These are phyloP conservation scores for Gnathonemus longibarbis DNA, from an alignment of 2,113 vertebrate genomes.

Conservation along the genomic window DNA sequence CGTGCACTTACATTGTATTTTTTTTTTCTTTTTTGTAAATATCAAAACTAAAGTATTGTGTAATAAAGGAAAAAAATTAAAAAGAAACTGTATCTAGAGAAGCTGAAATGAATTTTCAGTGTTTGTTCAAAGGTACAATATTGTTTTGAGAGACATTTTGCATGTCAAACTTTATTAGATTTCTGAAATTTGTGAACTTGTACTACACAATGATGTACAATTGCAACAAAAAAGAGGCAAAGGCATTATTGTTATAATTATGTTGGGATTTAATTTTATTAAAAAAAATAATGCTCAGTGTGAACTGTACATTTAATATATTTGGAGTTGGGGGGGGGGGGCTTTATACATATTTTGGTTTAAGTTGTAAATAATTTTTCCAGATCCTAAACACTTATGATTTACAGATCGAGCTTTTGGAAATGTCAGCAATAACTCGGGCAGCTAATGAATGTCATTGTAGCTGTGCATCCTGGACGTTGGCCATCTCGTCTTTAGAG, in stretches of 20 bases:
- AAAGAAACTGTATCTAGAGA: slow-evolving; percentile 44
- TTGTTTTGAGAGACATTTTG: slow-evolving; percentile 94
- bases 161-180: slow-evolving; percentile 93
- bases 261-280: slow-evolving; percentile 98
- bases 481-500: slow-evolving; percentile 61
- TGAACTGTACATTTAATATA: slow-evolving; percentile 99
- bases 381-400: slow-evolving; percentile 89
- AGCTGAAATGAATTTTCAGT: slow-evolving; percentile 88
- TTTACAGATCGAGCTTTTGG: slow-evolving; percentile 86
- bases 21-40: slow-evolving; percentile 92
- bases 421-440: slow-evolving; percentile 98
- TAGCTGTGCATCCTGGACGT: slow-evolving; percentile 85
- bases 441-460: slow-evolving; percentile 99
- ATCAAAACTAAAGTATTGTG: slow-evolving; percentile 82
- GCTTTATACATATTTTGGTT: slow-evolving; percentile 89
- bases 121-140: slow-evolving; percentile 93
- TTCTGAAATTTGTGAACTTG: slow-evolving; percentile 86
- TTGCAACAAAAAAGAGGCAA: slow-evolving; percentile 62
- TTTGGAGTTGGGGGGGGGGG: slow-evolving; percentile 85
- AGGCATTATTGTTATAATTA: slow-evolving; percentile 97
- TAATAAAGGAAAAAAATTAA: slow-evolving; percentile 67
- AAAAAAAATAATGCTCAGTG: slow-evolving; percentile 75
- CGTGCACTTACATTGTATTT: slow-evolving; percentile 88
- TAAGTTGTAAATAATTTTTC: slow-evolving; percentile 95
- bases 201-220: slow-evolving; percentile 92